phyloP scores from a whole-genome alignment of 2,797 vertebrate species.

The Paratrypauchen microcephalus region DNA sequence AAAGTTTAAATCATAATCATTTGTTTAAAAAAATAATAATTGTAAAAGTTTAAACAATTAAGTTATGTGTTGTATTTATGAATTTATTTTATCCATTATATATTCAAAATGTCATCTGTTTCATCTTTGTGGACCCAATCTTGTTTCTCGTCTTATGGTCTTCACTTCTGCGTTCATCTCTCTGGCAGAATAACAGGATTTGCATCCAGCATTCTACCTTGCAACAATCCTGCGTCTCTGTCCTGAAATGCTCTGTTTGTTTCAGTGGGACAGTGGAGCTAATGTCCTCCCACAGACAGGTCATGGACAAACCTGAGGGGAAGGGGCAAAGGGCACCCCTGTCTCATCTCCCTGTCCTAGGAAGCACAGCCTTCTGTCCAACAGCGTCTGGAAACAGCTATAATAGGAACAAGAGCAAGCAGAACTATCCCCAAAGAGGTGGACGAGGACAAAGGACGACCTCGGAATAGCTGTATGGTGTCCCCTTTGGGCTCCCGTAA shows the following conservation, averaged over 20 bases:
- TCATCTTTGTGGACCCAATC: no score
- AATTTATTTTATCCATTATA: no score
- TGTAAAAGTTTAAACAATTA: no score
- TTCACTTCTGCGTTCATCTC: slow-evolving; percentile 15
- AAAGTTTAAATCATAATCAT: no score
- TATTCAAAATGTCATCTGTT: no score
- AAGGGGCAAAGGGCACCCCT: background rate
- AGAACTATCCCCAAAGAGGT: slow-evolving; percentile 17
- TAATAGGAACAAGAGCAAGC: background rate
- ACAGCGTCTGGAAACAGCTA: slow-evolving; percentile 17
- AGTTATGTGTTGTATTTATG: no score
- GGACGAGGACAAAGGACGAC: slow-evolving; percentile 37
- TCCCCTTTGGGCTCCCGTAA: slow-evolving; percentile 39
- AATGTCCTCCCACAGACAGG: slow-evolving; percentile 19
- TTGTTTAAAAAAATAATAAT: no score
- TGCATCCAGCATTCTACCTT: background rate
- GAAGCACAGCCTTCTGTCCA: slow-evolving; percentile 4
- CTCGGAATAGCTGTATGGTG: slow-evolving; percentile 34
- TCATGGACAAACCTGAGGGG: background rate
- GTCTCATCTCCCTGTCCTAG: slow-evolving; percentile 5
- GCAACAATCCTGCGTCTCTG: background rate
- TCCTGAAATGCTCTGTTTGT: slow-evolving; percentile 4
- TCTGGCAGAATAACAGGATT: slow-evolving; percentile 23
- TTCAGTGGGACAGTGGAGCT: background rate
- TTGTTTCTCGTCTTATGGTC: no score